Conservation (phyloP, 2,797 vertebrate species). For the Chaetodon trifasciatus region DNA sequence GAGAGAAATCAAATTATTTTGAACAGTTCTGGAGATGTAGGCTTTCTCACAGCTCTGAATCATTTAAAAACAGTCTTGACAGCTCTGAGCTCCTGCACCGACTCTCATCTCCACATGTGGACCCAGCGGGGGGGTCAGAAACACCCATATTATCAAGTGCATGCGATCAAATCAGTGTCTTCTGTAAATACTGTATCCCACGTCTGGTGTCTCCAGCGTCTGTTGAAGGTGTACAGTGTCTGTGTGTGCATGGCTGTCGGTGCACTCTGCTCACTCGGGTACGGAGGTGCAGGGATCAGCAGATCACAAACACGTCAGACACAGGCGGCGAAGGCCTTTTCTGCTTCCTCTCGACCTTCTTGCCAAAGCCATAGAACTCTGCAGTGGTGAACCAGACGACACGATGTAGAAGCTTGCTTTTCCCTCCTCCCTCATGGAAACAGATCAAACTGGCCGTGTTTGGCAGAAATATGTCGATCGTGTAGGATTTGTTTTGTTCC, state of each 20-base stretch:
- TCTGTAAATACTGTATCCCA: conserved; percentile 73
- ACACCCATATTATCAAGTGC: conserved; percentile 57
- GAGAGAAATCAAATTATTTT: neutral
- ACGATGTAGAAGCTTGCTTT: conserved; percentile 24
- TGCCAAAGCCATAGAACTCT: conserved; percentile 83
- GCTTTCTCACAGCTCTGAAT: conserved; percentile 14
- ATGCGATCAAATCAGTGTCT: conserved; percentile 73
- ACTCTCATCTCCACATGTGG: conserved; percentile 44
- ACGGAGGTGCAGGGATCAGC: conserved; percentile 53
- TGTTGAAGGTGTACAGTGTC: conserved; percentile 44
- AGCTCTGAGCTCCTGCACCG: conserved; percentile 76
- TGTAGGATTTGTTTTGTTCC: conserved; percentile 31
- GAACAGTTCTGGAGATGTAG: neutral
- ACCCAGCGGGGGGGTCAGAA: conserved; percentile 21
- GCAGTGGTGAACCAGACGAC: conserved; percentile 70
- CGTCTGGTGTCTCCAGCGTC: conserved; percentile 56
- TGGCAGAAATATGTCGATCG: conserved; percentile 29
- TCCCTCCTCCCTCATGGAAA: conserved; percentile 47
- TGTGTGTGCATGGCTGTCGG: conserved; percentile 74
- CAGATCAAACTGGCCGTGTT: conserved; percentile 46
- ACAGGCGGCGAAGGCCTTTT: conserved; percentile 29
- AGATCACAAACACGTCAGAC: conserved; percentile 35
- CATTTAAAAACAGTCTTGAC: neutral
- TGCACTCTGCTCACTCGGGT: conserved; percentile 73
- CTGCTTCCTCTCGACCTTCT: conserved; percentile 69